These are phyloP conservation scores for Mesoligia furuncula DNA, from an alignment of 2,888 invertebrate genomes.

Conservation along the genomic window DNA sequence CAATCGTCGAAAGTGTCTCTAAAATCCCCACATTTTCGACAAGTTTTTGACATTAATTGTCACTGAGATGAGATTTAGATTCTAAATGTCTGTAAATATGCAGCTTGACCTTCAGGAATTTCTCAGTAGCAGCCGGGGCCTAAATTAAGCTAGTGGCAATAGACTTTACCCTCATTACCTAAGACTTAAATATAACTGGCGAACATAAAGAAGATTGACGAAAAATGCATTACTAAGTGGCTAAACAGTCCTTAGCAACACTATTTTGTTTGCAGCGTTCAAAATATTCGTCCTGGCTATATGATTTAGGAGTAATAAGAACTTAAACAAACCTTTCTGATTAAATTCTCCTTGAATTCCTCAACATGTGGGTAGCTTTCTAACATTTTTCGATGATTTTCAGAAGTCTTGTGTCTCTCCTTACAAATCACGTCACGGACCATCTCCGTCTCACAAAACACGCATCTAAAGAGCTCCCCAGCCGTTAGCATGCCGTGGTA, in stretches of 20 bases:
- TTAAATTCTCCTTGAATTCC: conserved; percentile 75
- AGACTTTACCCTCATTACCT: not conserved
- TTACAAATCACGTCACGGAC: conserved; percentile 68
- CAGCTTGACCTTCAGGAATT: not conserved
- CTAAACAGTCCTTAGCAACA: not conserved
- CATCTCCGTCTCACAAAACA: conserved; percentile 75
- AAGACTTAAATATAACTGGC: not conserved
- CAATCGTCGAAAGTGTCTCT: not conserved
- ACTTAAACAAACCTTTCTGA: conserved; percentile 74
- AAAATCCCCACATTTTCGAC: not conserved
- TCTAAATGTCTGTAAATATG: not conserved
- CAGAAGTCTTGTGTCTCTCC: conserved; percentile 72
- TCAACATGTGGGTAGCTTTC: conserved; percentile 74
- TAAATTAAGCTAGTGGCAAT: too few relatives aligned
- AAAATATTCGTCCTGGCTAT: not conserved
- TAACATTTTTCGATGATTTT: conserved; percentile 70
- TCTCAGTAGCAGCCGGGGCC: not conserved
- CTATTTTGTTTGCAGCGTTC: not conserved
- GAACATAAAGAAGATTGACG: not conserved
- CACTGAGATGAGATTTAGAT: too few relatives aligned
- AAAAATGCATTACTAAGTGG: not conserved
- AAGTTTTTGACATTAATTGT: too few relatives aligned
- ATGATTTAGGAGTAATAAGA: not conserved
- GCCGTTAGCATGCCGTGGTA: conserved; percentile 79
- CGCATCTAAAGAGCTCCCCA: conserved; percentile 74